These are phyloP conservation scores for Paradisaea rubra DNA, from an alignment of 2,113 vertebrate genomes.

Conservation along the genomic window DNA sequence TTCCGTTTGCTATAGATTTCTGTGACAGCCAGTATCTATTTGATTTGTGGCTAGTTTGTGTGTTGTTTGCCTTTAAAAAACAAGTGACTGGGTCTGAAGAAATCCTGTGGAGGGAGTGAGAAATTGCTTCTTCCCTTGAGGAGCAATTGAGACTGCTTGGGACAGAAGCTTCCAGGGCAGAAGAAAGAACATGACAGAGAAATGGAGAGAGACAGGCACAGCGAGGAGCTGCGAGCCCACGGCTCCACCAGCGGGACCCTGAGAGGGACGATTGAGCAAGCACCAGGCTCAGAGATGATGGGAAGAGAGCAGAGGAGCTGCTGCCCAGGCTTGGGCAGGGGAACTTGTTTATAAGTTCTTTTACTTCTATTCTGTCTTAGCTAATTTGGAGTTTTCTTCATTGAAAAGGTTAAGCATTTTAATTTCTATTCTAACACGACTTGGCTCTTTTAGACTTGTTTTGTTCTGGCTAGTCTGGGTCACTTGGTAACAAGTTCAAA, in stretches of 20 bases:
- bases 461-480: background rate
- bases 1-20: background rate
- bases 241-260: background rate
- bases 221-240: background rate
- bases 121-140: slow-evolving; percentile 46
- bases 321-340: background rate
- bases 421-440: background rate
- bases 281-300: background rate
- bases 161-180: slow-evolving; percentile 22
- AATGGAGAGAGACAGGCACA: background rate
- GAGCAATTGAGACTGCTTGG: background rate
- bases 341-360: background rate
- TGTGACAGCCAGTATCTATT: slow-evolving; percentile 2
- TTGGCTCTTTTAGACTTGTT: background rate
- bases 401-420: background rate
- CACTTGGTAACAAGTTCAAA: background rate
- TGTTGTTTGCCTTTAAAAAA: background rate
- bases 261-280: background rate
- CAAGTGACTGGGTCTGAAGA: background rate
- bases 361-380: background rate
- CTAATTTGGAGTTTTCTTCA: background rate
- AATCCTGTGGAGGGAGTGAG: slow-evolving; percentile 11
- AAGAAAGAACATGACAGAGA: slow-evolving; percentile 28
- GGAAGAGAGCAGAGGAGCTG: background rate
- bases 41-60: background rate